Evolutionary conservation across 2,888 invertebrate genomes (phyloP).

Genomic region (Synergus japonicus): DNA sequence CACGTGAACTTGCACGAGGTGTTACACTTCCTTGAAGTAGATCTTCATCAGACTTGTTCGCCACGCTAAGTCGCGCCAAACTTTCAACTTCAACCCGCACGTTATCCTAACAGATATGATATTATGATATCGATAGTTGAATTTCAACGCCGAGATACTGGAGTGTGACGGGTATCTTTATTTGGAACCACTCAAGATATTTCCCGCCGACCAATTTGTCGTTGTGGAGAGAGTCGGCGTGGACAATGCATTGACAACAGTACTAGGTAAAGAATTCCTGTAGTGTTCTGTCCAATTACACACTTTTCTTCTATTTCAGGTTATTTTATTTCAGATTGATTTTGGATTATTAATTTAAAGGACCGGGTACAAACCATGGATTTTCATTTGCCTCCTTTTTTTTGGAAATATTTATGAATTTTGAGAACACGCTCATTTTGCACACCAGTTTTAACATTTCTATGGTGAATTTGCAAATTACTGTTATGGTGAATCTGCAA

Average conservation of each 20-base stretch:
- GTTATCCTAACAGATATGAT: constrained; percentile 62
- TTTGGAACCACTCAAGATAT: constrained; percentile 76
- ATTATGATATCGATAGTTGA: constrained; percentile 67
- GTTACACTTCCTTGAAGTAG: neutral
- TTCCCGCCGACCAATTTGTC: constrained; percentile 75
- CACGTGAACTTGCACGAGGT: neutral
- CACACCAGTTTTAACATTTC: too few species aligned
- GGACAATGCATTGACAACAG: constrained; percentile 72
- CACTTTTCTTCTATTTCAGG: neutral
- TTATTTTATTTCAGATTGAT: neutral
- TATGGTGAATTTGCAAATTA: too few species aligned
- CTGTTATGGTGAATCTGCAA: too few species aligned
- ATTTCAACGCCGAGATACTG: constrained; percentile 69
- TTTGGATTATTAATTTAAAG: too few species aligned
- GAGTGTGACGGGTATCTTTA: constrained; percentile 75
- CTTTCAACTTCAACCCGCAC: constrained; percentile 42
- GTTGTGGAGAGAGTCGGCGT: constrained; percentile 73
- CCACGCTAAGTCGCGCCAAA: constrained; percentile 35
- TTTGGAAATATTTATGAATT: too few species aligned
- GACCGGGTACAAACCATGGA: too few species aligned
- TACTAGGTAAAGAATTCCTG: constrained; percentile 38
- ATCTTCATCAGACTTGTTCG: constrained; percentile 43
- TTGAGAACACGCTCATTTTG: too few species aligned
- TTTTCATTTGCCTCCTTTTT: too few species aligned
- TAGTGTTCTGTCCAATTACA: neutral